Conservation (phyloP, 1,140 invertebrate genomes). For the Copidosoma floridanum region DNA sequence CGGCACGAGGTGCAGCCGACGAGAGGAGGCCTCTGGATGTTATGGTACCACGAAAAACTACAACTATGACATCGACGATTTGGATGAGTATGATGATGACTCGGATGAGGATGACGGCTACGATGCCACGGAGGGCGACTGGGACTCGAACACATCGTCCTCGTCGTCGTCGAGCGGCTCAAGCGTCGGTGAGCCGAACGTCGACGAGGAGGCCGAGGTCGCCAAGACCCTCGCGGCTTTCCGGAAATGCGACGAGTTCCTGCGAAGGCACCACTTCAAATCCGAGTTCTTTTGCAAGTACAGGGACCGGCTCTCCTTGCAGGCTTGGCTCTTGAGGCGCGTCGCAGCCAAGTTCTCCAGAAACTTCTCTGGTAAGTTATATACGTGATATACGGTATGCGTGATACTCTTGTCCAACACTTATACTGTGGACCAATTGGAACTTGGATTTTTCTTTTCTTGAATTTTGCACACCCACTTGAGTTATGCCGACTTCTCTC, state of each 20-base stretch:
- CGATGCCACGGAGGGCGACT: conserved; percentile 31
- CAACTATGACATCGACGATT: not conserved
- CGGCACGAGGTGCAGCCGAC: not conserved
- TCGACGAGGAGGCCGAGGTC: conserved; percentile 50
- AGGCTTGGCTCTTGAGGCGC: conserved; percentile 53
- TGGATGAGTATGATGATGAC: too few species aligned
- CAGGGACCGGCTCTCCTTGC: conserved; percentile 57
- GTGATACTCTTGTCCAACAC: too few species aligned
- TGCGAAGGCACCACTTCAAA: conserved; percentile 63
- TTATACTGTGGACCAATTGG: too few species aligned
- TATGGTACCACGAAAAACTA: not conserved
- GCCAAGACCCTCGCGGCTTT: conserved; percentile 58
- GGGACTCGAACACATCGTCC: conserved; percentile 56
- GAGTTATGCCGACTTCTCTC: too few species aligned
- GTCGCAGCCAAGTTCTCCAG: conserved; percentile 33
- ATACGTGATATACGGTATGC: too few species aligned
- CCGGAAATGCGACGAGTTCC: conserved; percentile 63
- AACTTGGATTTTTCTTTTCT: too few species aligned
- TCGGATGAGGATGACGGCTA: not conserved
- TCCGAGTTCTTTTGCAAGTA: conserved; percentile 66
- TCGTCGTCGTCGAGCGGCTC: conserved; percentile 32
- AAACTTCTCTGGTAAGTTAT: conserved; percentile 42
- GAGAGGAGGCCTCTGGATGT: too few species aligned
- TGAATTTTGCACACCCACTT: too few species aligned
- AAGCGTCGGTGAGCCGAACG: conserved; percentile 32